A percentile compares a stretch with the other conserved stretches of the same genome.
Conservation (phyloP, 2,797 vertebrate genomes). For the Enteromius paludinosus region DNA sequence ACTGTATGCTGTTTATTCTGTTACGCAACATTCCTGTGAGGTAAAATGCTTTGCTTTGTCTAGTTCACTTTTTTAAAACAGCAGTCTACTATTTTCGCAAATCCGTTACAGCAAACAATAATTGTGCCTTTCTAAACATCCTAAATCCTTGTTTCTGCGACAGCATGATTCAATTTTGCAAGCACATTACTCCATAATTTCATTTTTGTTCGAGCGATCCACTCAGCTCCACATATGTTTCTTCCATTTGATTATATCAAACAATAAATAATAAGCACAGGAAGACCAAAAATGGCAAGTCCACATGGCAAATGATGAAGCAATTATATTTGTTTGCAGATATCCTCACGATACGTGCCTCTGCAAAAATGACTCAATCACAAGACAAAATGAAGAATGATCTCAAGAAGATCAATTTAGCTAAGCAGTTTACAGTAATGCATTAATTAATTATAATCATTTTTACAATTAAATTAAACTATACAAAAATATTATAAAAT, state of each 20-base stretch:
- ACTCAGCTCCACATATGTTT: slow-evolving; percentile 52
- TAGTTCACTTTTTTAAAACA: slow-evolving; percentile 51
- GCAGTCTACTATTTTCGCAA: slow-evolving; percentile 60
- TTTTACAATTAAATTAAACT: neutral
- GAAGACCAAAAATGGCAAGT: slow-evolving; percentile 46
- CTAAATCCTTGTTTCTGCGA: slow-evolving; percentile 59
- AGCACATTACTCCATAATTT: slow-evolving; percentile 47
- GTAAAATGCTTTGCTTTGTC: slow-evolving; percentile 56
- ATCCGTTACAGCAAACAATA: slow-evolving; percentile 55
- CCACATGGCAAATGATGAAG: slow-evolving; percentile 46
- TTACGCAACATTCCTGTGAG: slow-evolving; percentile 50
- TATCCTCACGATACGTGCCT: slow-evolving; percentile 50
- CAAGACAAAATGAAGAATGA: slow-evolving; percentile 22
- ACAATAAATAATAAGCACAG: slow-evolving; percentile 59
- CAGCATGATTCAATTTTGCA: slow-evolving; percentile 50
- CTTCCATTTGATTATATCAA: slow-evolving; percentile 56
- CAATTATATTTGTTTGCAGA: slow-evolving; percentile 58
- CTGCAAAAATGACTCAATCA: slow-evolving; percentile 26
- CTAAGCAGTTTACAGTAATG: neutral
- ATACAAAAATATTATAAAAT: no score
- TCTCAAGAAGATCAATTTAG: slow-evolving; percentile 2
- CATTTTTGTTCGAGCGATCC: slow-evolving; percentile 37
- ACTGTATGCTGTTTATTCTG: slow-evolving; percentile 37
- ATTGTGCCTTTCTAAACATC: slow-evolving; percentile 67
- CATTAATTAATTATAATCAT: no score